Evolutionary conservation across 1,140 invertebrate species (phyloP).

Genomic region (Galleria mellonella): DNA sequence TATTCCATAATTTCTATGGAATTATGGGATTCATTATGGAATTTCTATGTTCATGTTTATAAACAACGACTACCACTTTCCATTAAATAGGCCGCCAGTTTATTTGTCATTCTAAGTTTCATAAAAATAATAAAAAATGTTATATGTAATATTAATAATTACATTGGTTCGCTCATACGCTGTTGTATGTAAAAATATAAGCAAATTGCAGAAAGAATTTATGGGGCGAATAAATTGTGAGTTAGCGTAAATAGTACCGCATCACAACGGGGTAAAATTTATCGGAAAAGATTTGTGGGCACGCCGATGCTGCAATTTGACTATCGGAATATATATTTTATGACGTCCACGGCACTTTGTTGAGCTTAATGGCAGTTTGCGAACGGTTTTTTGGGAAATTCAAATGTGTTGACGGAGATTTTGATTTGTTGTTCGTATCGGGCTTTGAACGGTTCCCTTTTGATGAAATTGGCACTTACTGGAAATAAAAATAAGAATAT

Average conservation of each 20-base stretch:
- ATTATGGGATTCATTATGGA: too few species aligned
- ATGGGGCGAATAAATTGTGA: slow-evolving; percentile 28
- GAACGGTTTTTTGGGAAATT: slow-evolving; percentile 26
- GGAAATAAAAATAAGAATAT: too few species aligned
- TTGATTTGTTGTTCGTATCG: slow-evolving; percentile 16
- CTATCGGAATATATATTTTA: slow-evolving; percentile 68
- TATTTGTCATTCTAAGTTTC: too few species aligned
- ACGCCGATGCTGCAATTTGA: slow-evolving; percentile 61
- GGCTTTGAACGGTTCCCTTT: neutral
- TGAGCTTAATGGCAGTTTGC: slow-evolving; percentile 45
- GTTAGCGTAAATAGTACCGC: slow-evolving; percentile 26
- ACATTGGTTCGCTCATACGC: neutral
- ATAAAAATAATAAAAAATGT: too few species aligned
- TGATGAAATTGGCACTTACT: too few species aligned
- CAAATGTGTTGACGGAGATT: slow-evolving; percentile 17
- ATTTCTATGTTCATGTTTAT: too few species aligned
- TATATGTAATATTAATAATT: neutral
- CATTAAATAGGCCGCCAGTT: too few species aligned
- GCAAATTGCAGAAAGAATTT: slow-evolving; percentile 11
- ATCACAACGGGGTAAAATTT: slow-evolving; percentile 38
- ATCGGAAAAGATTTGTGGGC: slow-evolving; percentile 60
- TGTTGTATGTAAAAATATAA: neutral
- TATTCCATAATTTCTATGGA: too few species aligned
- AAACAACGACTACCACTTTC: too few species aligned
- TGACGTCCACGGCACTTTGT: slow-evolving; percentile 56